Percentiles rank a stretch among this genome's conserved stretches.
Evolutionary conservation across 2,888 invertebrate species (phyloP).

Genomic region (Netelia inedita): DNA sequence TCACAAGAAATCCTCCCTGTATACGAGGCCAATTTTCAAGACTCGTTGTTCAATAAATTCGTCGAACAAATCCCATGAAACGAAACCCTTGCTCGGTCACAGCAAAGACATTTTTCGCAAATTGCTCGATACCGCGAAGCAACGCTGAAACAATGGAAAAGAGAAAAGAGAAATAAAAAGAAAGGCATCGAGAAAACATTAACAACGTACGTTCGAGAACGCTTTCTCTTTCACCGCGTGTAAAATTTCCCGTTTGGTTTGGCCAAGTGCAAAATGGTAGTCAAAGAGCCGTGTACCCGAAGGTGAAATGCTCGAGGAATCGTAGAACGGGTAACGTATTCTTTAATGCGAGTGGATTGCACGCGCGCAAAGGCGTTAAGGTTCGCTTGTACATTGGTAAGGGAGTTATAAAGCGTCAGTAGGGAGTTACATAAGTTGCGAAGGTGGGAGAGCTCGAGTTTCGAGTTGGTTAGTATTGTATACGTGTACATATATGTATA

Average conservation of each 20-base stretch:
- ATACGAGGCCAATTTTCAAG: too few species aligned
- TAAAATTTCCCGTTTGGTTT: not conserved
- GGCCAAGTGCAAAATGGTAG: constrained; percentile 6
- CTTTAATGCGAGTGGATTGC: not conserved
- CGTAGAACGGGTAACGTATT: not conserved
- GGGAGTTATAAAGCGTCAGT: too few species aligned
- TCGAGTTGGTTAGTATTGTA: constrained; percentile 19
- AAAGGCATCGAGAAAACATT: not conserved
- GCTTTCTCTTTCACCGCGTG: not conserved
- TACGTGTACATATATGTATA: too few species aligned
- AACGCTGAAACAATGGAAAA: too few species aligned
- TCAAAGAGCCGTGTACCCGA: constrained; percentile 1
- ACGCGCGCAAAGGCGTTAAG: not conserved
- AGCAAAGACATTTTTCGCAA: constrained; percentile 1
- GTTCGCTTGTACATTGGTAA: too few species aligned
- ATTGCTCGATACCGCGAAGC: not conserved
- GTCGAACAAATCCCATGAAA: not conserved
- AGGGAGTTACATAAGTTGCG: too few species aligned
- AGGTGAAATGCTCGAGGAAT: not conserved
- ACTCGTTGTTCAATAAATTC: not conserved
- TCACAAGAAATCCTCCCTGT: too few species aligned
- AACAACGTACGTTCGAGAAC: not conserved
- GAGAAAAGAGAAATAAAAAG: not conserved
- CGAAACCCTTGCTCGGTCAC: not conserved
- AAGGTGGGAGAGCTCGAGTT: not conserved